These are phyloP conservation scores for Acanthochromis polyacanthus DNA, from an alignment of 2,113 vertebrate genomes.

Conservation along the genomic window DNA sequence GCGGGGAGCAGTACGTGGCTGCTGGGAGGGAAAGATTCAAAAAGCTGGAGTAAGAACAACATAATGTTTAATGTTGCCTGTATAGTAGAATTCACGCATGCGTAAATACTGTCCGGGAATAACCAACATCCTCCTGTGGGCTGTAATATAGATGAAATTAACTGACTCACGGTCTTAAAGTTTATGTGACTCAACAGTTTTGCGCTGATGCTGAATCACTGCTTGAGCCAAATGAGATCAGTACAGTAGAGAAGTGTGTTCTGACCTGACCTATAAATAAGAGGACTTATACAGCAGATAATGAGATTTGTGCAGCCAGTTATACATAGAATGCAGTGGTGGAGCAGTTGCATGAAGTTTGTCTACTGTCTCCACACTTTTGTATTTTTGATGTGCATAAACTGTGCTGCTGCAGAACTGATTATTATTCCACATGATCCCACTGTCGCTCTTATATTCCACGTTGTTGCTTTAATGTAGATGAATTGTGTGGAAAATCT, in stretches of 20 bases:
- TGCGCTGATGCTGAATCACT: constrained; percentile 40
- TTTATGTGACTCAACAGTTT: constrained; percentile 38
- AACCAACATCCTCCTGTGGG: neutral
- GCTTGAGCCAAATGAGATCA: constrained; percentile 34
- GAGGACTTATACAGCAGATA: constrained; percentile 42
- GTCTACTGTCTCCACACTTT: neutral
- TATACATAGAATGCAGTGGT: constrained; percentile 30
- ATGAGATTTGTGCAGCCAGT: constrained; percentile 54
- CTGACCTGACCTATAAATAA: constrained; percentile 49
- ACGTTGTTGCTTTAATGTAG: neutral
- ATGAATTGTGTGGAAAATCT: neutral
- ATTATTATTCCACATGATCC: neutral
- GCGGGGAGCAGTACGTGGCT: constrained; percentile 95
- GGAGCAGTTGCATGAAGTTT: constrained; percentile 4
- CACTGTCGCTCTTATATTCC: neutral
- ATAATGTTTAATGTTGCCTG: no score
- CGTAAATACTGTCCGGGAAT: neutral
- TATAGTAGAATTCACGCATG: no score
- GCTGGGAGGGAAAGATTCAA: constrained; percentile 95
- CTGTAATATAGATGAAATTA: neutral
- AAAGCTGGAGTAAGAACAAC: constrained; percentile 91
- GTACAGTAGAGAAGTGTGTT: constrained; percentile 7
- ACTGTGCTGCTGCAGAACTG: neutral
- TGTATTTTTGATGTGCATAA: neutral
- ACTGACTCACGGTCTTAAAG: constrained; percentile 17